Evolutionary conservation across 2,888 invertebrate species (phyloP).

Genomic region (Synanthedon vespiformis): DNA sequence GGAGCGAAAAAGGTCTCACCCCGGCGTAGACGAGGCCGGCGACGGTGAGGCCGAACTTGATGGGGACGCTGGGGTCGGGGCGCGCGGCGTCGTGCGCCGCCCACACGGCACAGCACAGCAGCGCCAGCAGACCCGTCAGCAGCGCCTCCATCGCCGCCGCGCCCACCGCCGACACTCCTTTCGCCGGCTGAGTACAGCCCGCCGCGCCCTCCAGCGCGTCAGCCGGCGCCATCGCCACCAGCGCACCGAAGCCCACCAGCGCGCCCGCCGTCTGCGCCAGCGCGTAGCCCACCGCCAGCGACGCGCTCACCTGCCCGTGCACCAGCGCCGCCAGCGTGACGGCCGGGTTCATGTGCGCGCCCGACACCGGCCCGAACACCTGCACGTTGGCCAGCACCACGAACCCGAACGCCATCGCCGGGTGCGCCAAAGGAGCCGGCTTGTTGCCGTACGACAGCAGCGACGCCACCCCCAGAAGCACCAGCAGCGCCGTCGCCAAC

Average conservation of each 20-base stretch:
- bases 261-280: slow-evolving; percentile 41
- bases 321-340: slow-evolving; percentile 77
- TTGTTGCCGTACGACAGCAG: slow-evolving; percentile 13
- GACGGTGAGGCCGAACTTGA: slow-evolving; percentile 47
- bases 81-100: slow-evolving; percentile 26
- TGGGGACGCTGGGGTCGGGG: slow-evolving; percentile 35
- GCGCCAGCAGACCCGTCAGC: slow-evolving; percentile 34
- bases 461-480: slow-evolving; percentile 42
- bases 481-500: slow-evolving; percentile 47
- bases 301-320: slow-evolving; percentile 53
- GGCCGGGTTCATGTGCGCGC: slow-evolving; percentile 84
- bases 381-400: slow-evolving; percentile 34
- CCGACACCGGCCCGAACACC: slow-evolving; percentile 78
- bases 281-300: slow-evolving; percentile 27
- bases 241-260: slow-evolving; percentile 31
- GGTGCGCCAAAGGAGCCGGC: slow-evolving; percentile 29
- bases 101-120: slow-evolving; percentile 40
- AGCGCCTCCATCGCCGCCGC: slow-evolving; percentile 29
- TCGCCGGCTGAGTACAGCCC: slow-evolving; percentile 18
- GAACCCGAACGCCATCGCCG: slow-evolving; percentile 49
- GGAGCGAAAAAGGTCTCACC: slow-evolving; percentile 25
- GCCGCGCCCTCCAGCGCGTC: slow-evolving; percentile 2
- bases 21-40: slow-evolving; percentile 49
- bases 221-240: slow-evolving; percentile 21
- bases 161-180: slow-evolving; percentile 15